Percentiles rank a stretch among this genome's conserved stretches.
phyloP scores from a whole-genome alignment of 2,888 invertebrate genomes.

The Drosophila mimica region DNA sequence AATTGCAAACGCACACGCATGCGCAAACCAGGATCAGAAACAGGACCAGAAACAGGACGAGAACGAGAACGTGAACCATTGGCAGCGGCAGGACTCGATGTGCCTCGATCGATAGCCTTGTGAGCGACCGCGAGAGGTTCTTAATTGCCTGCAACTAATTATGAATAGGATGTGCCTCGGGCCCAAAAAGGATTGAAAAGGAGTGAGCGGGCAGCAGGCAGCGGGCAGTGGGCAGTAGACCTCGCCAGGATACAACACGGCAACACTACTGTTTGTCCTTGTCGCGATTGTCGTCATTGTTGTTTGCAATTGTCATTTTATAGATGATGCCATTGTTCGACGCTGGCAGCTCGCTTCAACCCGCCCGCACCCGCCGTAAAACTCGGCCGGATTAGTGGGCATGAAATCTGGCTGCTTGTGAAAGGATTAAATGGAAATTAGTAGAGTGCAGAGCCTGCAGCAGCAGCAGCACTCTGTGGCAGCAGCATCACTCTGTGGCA shows the following conservation, averaged over 20 bases:
- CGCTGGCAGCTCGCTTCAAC: slow-evolving; percentile 34
- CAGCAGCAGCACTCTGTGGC: background rate
- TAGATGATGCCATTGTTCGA: slow-evolving; percentile 77
- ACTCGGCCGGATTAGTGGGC: slow-evolving; percentile 80
- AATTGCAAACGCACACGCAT: slow-evolving; percentile 65
- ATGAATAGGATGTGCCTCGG: slow-evolving; percentile 63
- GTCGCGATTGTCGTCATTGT: slow-evolving; percentile 82
- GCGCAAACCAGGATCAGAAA: slow-evolving; percentile 4
- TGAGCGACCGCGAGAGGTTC: slow-evolving; percentile 65
- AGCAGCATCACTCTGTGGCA: background rate
- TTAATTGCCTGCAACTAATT: slow-evolving; percentile 81
- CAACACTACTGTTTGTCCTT: slow-evolving; percentile 81
- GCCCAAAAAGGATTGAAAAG: slow-evolving; percentile 52
- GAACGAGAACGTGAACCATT: background rate
- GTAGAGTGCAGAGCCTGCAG: slow-evolving; percentile 8
- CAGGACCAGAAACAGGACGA: background rate
- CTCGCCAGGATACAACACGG: slow-evolving; percentile 2
- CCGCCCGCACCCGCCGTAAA: slow-evolving; percentile 65
- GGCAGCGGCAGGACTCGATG: background rate
- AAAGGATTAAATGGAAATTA: slow-evolving; percentile 77
- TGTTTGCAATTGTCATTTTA: slow-evolving; percentile 83
- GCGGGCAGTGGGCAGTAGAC: background rate
- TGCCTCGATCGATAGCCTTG: slow-evolving; percentile 46
- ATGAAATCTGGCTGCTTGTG: slow-evolving; percentile 59
- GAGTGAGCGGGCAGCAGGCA: slow-evolving; percentile 52